phyloP scores from a whole-genome alignment of 2,888 invertebrate genomes.

The Xestobium rufovillosum region DNA sequence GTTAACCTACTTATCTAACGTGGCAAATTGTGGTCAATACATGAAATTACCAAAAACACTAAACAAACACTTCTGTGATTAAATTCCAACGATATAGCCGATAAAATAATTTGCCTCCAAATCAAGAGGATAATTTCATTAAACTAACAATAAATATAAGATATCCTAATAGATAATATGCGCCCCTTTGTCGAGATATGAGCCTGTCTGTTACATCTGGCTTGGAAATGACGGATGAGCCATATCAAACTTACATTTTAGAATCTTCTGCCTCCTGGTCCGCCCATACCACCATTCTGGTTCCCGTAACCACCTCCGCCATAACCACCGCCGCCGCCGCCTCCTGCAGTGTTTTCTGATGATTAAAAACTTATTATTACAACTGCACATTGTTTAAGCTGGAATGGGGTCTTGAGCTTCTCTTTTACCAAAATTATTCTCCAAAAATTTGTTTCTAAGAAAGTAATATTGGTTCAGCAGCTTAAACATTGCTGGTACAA shows the following conservation, averaged over 20 bases:
- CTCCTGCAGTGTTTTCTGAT: constrained; percentile 34
- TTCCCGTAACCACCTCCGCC: constrained; percentile 44
- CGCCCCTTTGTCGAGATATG: constrained; percentile 19
- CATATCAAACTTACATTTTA: constrained; percentile 38
- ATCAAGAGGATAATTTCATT: not conserved
- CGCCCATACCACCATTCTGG: constrained; percentile 42
- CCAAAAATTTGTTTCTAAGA: too few species aligned
- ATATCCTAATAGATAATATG: too few species aligned
- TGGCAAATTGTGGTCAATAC: too few species aligned
- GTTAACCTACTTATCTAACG: not conserved
- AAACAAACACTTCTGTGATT: not conserved
- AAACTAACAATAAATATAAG: too few species aligned
- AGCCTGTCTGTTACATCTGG: constrained; percentile 23
- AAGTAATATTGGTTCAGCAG: too few species aligned
- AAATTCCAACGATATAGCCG: not conserved
- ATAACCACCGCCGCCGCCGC: constrained; percentile 36
- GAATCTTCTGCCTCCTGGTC: constrained; percentile 40
- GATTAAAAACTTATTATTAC: too few species aligned
- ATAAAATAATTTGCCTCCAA: not conserved
- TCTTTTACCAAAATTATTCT: too few species aligned
- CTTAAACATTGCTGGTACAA: too few species aligned
- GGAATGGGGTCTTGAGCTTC: too few species aligned
- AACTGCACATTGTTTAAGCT: too few species aligned
- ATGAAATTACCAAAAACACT: too few species aligned
- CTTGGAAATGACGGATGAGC: constrained; percentile 20